A percentile compares a stretch with the other conserved stretches of the same genome.
phyloP scores from a whole-genome alignment of 2,888 invertebrate species.

The Protophormia terraenovae region DNA sequence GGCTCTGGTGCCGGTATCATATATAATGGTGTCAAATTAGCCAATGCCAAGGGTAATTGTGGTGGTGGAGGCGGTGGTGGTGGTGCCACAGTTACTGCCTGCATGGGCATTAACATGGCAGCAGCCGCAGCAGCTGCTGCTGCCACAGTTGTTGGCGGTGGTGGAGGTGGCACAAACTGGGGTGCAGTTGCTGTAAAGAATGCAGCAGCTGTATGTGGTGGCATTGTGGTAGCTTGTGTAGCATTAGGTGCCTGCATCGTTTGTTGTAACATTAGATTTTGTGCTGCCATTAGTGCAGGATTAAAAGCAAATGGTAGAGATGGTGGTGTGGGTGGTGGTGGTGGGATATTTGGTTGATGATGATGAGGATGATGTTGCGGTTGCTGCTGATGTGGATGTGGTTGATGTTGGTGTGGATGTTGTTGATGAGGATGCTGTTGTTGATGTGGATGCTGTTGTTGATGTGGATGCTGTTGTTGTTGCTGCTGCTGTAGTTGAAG shows the following conservation, averaged over 20 bases:
- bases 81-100: slow-evolving; percentile 74
- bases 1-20: slow-evolving; percentile 83
- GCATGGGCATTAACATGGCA: slow-evolving; percentile 68
- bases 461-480: slow-evolving; percentile 58
- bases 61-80: slow-evolving; percentile 77
- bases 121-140: slow-evolving; percentile 72
- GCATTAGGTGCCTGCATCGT: slow-evolving; percentile 47
- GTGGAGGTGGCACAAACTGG: slow-evolving; percentile 74
- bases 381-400: slow-evolving; percentile 42
- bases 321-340: slow-evolving; percentile 71
- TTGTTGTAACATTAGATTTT: slow-evolving; percentile 58
- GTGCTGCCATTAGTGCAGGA: slow-evolving; percentile 65
- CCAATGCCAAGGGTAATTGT: slow-evolving; percentile 74
- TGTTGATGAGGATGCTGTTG: slow-evolving; percentile 58
- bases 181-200: slow-evolving; percentile 66
- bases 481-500: background rate
- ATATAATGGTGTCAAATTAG: slow-evolving; percentile 78
- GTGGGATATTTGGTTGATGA: slow-evolving; percentile 74
- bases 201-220: slow-evolving; percentile 67
- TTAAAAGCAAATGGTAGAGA: slow-evolving; percentile 68
- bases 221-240: slow-evolving; percentile 61
- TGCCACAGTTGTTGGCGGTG: slow-evolving; percentile 69
- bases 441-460: slow-evolving; percentile 52
- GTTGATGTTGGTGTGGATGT: slow-evolving; percentile 62
- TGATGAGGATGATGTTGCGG: slow-evolving; percentile 74